Conservation (phyloP, 2,797 vertebrate genomes). For the Rhinella marina region DNA sequence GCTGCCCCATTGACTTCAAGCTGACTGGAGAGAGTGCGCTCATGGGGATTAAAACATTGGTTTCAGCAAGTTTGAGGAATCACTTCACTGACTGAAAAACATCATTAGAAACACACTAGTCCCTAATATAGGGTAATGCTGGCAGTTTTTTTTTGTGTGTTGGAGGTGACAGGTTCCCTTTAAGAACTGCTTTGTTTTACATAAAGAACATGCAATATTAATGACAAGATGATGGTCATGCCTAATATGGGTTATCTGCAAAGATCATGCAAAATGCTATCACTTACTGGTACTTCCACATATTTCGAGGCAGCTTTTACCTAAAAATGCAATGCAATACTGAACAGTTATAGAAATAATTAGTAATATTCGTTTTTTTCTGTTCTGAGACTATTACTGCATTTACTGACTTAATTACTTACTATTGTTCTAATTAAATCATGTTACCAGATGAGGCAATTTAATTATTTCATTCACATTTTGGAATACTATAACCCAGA, state of each 20-base stretch:
- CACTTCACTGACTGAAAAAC: too few species aligned
- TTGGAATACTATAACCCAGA: background rate
- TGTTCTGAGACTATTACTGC: background rate
- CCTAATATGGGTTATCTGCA: background rate
- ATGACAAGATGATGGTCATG: background rate
- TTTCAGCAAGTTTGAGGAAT: too few species aligned
- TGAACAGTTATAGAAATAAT: constrained; percentile 58
- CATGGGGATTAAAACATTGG: too few species aligned
- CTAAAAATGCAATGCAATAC: constrained; percentile 76
- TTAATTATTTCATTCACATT: constrained; percentile 24
- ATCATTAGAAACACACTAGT: too few species aligned
- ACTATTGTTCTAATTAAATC: constrained; percentile 36
- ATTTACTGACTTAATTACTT: constrained; percentile 42
- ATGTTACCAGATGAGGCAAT: constrained; percentile 17
- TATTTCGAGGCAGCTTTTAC: constrained; percentile 97
- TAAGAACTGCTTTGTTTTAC: background rate
- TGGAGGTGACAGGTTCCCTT: too few species aligned
- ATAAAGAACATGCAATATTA: background rate
- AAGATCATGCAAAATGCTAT: constrained; percentile 1
- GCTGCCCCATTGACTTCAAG: too few species aligned
- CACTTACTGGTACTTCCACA: constrained; percentile 95
- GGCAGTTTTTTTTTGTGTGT: too few species aligned
- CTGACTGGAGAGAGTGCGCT: too few species aligned
- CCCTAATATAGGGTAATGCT: too few species aligned
- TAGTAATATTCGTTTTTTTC: constrained; percentile 33